Evolutionary conservation across 2,113 vertebrate genomes (phyloP), one percentile per base, ranked within the genome.

Genomic region (Myiagra hebetior): DNA sequence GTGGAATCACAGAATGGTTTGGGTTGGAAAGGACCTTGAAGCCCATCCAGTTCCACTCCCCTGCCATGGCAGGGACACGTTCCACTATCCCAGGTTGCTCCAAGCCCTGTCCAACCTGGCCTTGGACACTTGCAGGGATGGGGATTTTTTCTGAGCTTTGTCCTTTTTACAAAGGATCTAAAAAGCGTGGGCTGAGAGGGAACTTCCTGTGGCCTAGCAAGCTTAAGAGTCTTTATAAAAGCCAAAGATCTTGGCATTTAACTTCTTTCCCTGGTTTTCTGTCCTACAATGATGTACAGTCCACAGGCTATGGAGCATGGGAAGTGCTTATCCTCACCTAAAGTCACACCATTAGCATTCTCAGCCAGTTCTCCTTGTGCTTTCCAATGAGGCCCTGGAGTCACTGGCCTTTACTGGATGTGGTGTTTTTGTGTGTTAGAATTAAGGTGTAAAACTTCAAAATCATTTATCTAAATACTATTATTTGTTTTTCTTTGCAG

Each of bases 401-500:
- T 16, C 16, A 0, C 2, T 52, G 47, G 3, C 30, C 65, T 57
- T 31, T 15, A 15, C 55, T 55, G 59, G 42, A 5, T 30, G 55
- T 31, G 18, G 6, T 44, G 14, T 2, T 41, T 67, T 10, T 55
- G 6, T 59, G 7, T 21, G 6, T 46, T 52, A 55, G 62, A 50
- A 26, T 11, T 11, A 49, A 49, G 18, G 3, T 46, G 12, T 35
- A 26, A 64, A 86, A 56, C 13, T 22, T 52, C 6, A 39, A 46
- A 65, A 5, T 37, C 1, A 3, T 42, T 70, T 39, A 33, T 49
- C 28, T 67, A 44, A 91, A 10, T 72, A 18, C 47, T 52, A 9
- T 13, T 39, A 1, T 13, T 55, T 92, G 19, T 68, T 95, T 81
- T 72, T 56, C 63, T 87, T 94, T 90, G 73, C 95, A 97, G 96